These are phyloP conservation scores for Tenualosa ilisha DNA, from an alignment of 2,797 vertebrate species.

Conservation along the genomic window DNA sequence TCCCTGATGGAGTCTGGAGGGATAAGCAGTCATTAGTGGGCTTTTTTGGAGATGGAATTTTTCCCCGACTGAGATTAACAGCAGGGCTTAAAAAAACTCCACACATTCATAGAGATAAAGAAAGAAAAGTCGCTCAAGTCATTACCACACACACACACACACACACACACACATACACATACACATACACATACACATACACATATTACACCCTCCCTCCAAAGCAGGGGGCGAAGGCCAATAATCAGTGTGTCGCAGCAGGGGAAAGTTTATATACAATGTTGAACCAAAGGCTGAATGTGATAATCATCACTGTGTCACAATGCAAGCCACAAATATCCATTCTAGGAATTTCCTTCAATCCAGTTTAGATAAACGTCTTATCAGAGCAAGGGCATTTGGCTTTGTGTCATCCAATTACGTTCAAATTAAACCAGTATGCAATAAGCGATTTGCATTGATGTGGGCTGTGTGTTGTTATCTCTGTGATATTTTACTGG, in stretches of 20 bases:
- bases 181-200: too few species aligned
- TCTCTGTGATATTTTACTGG: not conserved
- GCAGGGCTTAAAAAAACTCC: not conserved
- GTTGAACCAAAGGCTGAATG: conserved; percentile 39
- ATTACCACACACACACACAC: not conserved
- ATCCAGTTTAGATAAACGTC: conserved; percentile 52
- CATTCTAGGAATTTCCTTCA: conserved; percentile 43
- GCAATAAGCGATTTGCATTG: not conserved
- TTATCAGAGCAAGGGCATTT: conserved; percentile 47
- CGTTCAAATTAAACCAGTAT: conserved; percentile 3
- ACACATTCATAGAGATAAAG: not conserved
- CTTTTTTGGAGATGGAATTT: not conserved
- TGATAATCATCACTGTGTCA: conserved; percentile 35
- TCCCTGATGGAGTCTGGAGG: not conserved
- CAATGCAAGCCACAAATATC: conserved; percentile 44
- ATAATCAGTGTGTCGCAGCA: not conserved
- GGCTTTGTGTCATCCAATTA: conserved; percentile 35
- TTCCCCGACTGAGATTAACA: not conserved
- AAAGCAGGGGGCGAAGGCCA: not conserved
- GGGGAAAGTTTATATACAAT: not conserved
- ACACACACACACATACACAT: too few species aligned
- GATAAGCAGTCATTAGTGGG: not conserved
- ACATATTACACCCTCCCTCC: not conserved
- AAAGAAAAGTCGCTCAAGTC: not conserved
- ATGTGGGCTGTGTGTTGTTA: not conserved